phyloP scores from a whole-genome alignment of 1,140 invertebrate genomes.

The Choristoneura fumiferana region DNA sequence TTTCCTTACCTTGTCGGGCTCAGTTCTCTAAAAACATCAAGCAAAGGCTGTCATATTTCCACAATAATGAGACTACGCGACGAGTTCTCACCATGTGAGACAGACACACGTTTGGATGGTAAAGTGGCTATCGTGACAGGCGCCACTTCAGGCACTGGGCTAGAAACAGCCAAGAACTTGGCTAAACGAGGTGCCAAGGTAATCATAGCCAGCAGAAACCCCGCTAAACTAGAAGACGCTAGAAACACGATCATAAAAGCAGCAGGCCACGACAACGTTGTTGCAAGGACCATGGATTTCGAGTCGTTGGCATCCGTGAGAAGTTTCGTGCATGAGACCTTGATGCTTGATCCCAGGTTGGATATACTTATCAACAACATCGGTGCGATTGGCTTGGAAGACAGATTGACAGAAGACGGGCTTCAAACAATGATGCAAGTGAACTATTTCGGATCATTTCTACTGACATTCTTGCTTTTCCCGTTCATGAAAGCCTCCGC shows the following conservation, averaged over 20 bases:
- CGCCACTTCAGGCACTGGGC: conserved; percentile 86
- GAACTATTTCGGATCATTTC: conserved; percentile 80
- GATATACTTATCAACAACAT: conserved; percentile 82
- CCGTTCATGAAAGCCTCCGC: conserved; percentile 78
- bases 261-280: conserved; percentile 75
- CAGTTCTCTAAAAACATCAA: too few species aligned
- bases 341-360: conserved; percentile 57
- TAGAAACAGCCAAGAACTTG: conserved; percentile 88
- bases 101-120: conserved; percentile 80
- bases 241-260: conserved; percentile 79
- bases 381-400: conserved; percentile 50
- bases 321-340: conserved; percentile 48
- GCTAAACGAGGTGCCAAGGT: conserved; percentile 89
- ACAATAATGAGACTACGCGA: too few species aligned
- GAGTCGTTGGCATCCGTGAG: conserved; percentile 47
- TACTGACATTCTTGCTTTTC: conserved; percentile 78
- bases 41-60: too few species aligned
- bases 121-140: conserved; percentile 95
- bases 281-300: conserved; percentile 57
- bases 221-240: conserved; percentile 80
- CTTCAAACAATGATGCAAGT: conserved; percentile 78
- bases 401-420: conserved; percentile 70
- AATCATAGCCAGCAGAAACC: conserved; percentile 87
- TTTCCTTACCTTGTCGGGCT: too few species aligned
- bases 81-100: too few species aligned